A percentile compares a stretch with the other conserved stretches of the same genome.
These are phyloP conservation scores for Rhynchonycteris naso DNA, from an alignment of 2,797 vertebrate species.

Conservation along the genomic window DNA sequence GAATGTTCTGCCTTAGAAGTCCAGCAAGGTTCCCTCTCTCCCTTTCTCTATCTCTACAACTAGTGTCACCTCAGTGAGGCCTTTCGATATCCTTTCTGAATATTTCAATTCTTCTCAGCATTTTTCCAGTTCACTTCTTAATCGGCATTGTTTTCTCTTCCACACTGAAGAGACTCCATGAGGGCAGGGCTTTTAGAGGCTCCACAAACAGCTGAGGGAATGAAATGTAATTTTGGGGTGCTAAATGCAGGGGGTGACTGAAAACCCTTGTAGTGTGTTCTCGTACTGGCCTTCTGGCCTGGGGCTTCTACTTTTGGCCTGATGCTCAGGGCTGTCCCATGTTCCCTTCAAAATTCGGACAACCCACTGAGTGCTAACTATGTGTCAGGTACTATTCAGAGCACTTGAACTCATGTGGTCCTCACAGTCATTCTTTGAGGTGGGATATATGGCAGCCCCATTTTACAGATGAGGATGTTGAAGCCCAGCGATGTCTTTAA, in stretches of 20 bases:
- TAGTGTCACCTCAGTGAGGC: not conserved
- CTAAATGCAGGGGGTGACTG: not conserved
- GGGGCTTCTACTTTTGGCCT: not conserved
- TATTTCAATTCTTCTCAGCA: not conserved
- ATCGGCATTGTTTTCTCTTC: not conserved
- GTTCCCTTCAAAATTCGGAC: not conserved
- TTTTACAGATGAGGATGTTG: not conserved
- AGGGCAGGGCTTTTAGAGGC: not conserved
- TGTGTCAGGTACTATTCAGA: not conserved
- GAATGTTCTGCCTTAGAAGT: not conserved
- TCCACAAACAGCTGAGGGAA: fast-evolving
- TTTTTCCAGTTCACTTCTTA: not conserved
- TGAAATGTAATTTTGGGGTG: not conserved
- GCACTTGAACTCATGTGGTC: not conserved
- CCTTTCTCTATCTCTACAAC: not conserved
- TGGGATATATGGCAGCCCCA: not conserved
- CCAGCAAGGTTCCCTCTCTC: not conserved
- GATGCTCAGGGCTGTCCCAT: not conserved
- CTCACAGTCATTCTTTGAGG: not conserved
- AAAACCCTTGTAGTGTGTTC: not conserved
- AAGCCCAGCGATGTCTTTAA: not conserved
- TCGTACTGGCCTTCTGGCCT: not conserved
- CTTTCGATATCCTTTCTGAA: not conserved
- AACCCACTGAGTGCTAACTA: not conserved
- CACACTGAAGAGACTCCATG: too few species aligned